Evolutionary conservation across 2,797 vertebrate species (phyloP).

Genomic region (Parambassis ranga): DNA sequence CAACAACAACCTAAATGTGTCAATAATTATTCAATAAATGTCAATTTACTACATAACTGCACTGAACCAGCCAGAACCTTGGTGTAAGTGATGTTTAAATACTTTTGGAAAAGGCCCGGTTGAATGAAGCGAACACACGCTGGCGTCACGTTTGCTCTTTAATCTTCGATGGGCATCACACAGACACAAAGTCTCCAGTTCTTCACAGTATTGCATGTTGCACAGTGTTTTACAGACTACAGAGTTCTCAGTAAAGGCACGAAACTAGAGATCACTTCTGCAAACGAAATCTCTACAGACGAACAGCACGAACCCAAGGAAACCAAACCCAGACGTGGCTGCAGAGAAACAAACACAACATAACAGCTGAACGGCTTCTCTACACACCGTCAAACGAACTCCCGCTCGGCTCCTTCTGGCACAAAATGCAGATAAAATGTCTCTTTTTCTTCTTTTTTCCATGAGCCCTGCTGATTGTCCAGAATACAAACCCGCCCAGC

Average conservation of each 20-base stretch:
- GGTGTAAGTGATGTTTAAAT: too few species aligned
- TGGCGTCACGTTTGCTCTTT: slow-evolving; percentile 49
- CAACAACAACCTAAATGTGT: too few species aligned
- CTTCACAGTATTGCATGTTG: slow-evolving; percentile 73
- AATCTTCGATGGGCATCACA: slow-evolving; percentile 59
- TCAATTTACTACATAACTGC: too few species aligned
- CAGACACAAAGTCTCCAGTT: slow-evolving; percentile 44
- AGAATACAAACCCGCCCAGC: not conserved
- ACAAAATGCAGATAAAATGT: too few species aligned
- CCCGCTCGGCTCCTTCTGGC: too few species aligned
- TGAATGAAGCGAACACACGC: too few species aligned
- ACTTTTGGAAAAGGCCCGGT: too few species aligned
- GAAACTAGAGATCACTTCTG: slow-evolving; percentile 67
- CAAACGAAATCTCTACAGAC: slow-evolving; percentile 58
- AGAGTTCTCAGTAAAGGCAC: slow-evolving; percentile 74
- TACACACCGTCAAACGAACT: too few species aligned
- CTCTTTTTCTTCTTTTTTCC: slow-evolving; percentile 7
- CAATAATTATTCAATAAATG: too few species aligned
- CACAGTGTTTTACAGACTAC: slow-evolving; percentile 72
- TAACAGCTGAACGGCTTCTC: slow-evolving; percentile 13
- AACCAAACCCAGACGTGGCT: slow-evolving; percentile 14
- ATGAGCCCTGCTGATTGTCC: slow-evolving; percentile 54
- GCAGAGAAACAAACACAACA: slow-evolving; percentile 38
- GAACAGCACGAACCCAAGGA: slow-evolving; percentile 24
- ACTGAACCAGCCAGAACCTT: too few species aligned